These are phyloP conservation scores for Liolophura sinensis DNA, from an alignment of 1,140 invertebrate species.

Conservation along the genomic window DNA sequence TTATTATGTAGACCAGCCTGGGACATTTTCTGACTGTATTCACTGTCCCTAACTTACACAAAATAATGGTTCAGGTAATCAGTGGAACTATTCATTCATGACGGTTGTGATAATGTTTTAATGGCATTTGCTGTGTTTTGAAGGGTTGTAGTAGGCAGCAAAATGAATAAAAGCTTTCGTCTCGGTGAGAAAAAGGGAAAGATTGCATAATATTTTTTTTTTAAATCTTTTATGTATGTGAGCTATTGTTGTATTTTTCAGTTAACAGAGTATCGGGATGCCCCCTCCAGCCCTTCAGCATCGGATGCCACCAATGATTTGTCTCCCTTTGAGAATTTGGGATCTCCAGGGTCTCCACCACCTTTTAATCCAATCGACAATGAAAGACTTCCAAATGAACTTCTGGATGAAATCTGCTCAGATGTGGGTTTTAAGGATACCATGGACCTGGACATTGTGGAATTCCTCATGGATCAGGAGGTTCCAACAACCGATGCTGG, in stretches of 20 bases:
- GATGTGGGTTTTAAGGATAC: constrained; percentile 58
- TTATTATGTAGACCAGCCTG: too few relatives aligned
- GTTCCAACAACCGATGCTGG: constrained; percentile 12
- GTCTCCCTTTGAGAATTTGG: constrained; percentile 33
- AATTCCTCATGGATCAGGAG: constrained; percentile 48
- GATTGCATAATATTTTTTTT: too few relatives aligned
- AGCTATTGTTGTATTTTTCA: constrained; percentile 19
- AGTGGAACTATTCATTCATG: too few relatives aligned
- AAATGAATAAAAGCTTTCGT: too few relatives aligned
- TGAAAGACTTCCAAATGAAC: constrained; percentile 55
- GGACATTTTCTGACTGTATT: too few relatives aligned
- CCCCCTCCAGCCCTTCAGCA: constrained; percentile 43
- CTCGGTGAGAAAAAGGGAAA: too few relatives aligned
- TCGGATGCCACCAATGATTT: constrained; percentile 36
- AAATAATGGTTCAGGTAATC: too few relatives aligned
- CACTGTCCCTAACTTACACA: too few relatives aligned
- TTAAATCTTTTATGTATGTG: neutral
- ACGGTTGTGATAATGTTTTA: too few relatives aligned
- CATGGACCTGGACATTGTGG: constrained; percentile 57
- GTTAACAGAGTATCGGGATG: constrained; percentile 54
- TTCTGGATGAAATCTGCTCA: constrained; percentile 57
- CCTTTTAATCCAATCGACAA: constrained; percentile 38
- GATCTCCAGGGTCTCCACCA: constrained; percentile 38
- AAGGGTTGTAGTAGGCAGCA: too few relatives aligned
- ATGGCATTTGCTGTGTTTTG: too few relatives aligned